These are phyloP conservation scores for Drosophila maculinotata DNA, from an alignment of 2,888 invertebrate species.

Conservation along the genomic window DNA sequence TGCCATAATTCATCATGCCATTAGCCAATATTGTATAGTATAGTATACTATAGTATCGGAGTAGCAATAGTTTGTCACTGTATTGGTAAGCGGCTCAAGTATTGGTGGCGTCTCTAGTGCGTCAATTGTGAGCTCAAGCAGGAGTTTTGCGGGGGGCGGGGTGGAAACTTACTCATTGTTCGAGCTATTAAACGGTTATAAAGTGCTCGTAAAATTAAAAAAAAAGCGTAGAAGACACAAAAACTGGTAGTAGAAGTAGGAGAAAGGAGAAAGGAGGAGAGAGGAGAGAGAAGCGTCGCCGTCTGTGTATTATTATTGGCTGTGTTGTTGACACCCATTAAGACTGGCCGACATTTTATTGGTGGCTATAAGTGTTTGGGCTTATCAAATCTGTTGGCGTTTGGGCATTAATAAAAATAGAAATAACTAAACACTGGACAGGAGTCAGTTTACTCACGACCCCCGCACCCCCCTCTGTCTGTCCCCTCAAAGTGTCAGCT, in stretches of 20 bases:
- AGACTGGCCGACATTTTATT: conserved; percentile 75
- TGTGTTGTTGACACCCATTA: conserved; percentile 73
- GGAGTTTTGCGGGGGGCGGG: neutral
- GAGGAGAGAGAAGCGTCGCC: conserved; percentile 12
- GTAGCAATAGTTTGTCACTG: conserved; percentile 55
- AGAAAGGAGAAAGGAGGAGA: neutral
- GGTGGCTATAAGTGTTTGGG: conserved; percentile 68
- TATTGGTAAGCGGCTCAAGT: conserved; percentile 55
- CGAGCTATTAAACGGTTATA: conserved; percentile 76
- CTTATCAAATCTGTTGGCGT: conserved; percentile 72
- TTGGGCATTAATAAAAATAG: conserved; percentile 65
- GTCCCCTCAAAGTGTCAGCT: conserved; percentile 47
- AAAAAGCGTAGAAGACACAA: conserved; percentile 22
- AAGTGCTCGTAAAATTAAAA: conserved; percentile 73
- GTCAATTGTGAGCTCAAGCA: conserved; percentile 59
- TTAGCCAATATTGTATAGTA: conserved; percentile 59
- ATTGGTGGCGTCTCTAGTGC: conserved; percentile 58
- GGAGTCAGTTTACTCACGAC: conserved; percentile 1
- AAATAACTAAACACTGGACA: conserved; percentile 31
- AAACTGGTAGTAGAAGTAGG: neutral
- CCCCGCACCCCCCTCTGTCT: no score
- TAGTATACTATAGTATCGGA: conserved; percentile 11
- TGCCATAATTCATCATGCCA: conserved; percentile 74
- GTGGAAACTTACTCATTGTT: conserved; percentile 61
- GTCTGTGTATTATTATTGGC: conserved; percentile 64